These are phyloP conservation scores for Cheirogaleus medius DNA, from an alignment of 2,113 vertebrate genomes.

Conservation along the genomic window DNA sequence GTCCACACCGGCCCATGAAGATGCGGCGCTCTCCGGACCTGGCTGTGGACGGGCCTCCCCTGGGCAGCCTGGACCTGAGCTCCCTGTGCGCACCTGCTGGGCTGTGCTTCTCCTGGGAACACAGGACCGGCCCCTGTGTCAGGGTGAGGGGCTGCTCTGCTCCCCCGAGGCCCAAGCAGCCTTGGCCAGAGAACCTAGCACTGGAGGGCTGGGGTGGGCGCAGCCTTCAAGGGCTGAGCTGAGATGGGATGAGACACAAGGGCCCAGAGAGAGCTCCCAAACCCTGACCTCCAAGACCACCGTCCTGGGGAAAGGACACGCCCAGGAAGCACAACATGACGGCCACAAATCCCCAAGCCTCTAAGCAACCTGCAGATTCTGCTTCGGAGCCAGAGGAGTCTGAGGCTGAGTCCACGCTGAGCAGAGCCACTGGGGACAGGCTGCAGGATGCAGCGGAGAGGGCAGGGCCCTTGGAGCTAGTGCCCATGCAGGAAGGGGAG, in stretches of 20 bases:
- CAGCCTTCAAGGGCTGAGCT: background rate
- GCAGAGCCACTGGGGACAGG: background rate
- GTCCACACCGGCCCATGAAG: background rate
- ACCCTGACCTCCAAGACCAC: background rate
- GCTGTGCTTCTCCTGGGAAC: background rate
- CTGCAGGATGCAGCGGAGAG: background rate
- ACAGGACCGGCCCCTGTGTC: background rate
- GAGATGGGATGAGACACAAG: background rate
- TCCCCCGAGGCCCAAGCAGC: slow-evolving; percentile 89
- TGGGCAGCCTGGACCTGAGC: background rate
- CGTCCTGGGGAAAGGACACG: background rate
- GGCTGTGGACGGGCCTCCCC: background rate
- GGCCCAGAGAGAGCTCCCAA: background rate
- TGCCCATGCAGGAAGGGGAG: background rate
- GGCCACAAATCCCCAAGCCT: background rate
- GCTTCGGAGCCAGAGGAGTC: background rate
- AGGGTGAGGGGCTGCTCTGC: slow-evolving; percentile 75
- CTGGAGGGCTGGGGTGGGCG: background rate
- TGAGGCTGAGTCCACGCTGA: background rate
- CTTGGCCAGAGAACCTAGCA: background rate
- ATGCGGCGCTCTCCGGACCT: accelerated
- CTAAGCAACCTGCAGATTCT: background rate
- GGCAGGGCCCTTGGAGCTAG: background rate
- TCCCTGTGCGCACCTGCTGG: background rate
- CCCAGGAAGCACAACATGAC: background rate